Evolutionary conservation across 2,888 invertebrate species (phyloP).

Genomic region (Nomada ferruginata): DNA sequence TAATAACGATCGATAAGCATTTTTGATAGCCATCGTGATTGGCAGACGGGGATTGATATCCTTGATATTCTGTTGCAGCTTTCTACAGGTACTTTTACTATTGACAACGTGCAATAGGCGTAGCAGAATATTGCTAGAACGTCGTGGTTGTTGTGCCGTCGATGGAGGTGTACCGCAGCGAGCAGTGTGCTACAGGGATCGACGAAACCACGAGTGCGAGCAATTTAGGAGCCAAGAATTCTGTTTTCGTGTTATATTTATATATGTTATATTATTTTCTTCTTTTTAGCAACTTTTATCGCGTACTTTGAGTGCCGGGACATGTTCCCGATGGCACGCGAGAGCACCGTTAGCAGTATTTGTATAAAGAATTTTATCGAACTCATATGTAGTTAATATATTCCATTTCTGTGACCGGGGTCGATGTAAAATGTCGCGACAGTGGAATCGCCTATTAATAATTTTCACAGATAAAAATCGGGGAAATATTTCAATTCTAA

Average conservation of each 20-base stretch:
- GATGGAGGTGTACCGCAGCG: background rate
- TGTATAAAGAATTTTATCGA: background rate
- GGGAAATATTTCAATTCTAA: too few relatives aligned
- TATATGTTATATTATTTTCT: background rate
- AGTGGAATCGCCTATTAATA: background rate
- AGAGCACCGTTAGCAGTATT: conserved; percentile 25
- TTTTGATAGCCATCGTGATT: background rate
- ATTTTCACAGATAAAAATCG: too few relatives aligned
- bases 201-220: background rate
- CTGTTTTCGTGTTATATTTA: background rate
- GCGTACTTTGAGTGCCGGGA: background rate
- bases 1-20: background rate
- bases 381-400: conserved; percentile 9
- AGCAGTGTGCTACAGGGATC: conserved; percentile 12
- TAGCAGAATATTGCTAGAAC: background rate
- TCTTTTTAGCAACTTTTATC: background rate
- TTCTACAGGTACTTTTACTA: conserved; percentile 77
- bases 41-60: background rate
- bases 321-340: background rate
- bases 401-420: too few relatives aligned
- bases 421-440: too few relatives aligned
- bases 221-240: conserved; percentile 5
- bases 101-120: conserved; percentile 41
- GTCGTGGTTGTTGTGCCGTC: background rate
- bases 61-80: conserved; percentile 69